Percentiles rank a stretch among this genome's conserved stretches.
phyloP scores from a whole-genome alignment of 1,140 invertebrate genomes.

The Hydropsyche tenuis region DNA sequence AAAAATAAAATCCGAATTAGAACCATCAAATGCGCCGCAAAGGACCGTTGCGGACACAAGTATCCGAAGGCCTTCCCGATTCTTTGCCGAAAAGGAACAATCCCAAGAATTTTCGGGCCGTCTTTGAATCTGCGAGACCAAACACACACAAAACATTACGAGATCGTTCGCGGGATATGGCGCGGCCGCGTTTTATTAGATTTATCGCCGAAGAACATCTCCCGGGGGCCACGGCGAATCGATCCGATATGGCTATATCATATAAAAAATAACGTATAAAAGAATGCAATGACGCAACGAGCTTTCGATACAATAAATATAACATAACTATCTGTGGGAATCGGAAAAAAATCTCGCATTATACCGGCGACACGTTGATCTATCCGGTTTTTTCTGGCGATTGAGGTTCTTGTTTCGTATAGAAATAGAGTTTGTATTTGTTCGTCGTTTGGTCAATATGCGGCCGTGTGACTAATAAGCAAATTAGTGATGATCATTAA shows the following conservation, averaged over 20 bases:
- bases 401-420: no score
- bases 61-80: slow-evolving; percentile 38
- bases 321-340: slow-evolving; percentile 17
- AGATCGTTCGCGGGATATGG: not conserved
- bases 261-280: slow-evolving; percentile 1
- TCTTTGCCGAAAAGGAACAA: slow-evolving; percentile 30
- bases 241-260: slow-evolving; percentile 23
- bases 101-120: slow-evolving; percentile 42
- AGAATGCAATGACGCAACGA: slow-evolving; percentile 19
- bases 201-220: slow-evolving; percentile 24
- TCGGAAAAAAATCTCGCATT: not conserved
- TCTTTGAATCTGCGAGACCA: slow-evolving; percentile 33
- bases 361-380: no score
- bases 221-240: not conserved
- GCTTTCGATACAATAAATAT: slow-evolving; percentile 16
- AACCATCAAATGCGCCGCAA: not conserved
- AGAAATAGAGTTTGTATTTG: no score
- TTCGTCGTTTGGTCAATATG: not conserved
- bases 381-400: no score
- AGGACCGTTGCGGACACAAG: not conserved
- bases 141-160: slow-evolving; percentile 23
- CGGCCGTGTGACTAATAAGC: slow-evolving; percentile 33
- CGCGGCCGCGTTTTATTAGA: slow-evolving; percentile 28
- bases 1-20: no score
- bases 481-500: slow-evolving; percentile 31